Evolutionary conservation across 2,888 invertebrate genomes (phyloP).

Genomic region (Phasia obesa): DNA sequence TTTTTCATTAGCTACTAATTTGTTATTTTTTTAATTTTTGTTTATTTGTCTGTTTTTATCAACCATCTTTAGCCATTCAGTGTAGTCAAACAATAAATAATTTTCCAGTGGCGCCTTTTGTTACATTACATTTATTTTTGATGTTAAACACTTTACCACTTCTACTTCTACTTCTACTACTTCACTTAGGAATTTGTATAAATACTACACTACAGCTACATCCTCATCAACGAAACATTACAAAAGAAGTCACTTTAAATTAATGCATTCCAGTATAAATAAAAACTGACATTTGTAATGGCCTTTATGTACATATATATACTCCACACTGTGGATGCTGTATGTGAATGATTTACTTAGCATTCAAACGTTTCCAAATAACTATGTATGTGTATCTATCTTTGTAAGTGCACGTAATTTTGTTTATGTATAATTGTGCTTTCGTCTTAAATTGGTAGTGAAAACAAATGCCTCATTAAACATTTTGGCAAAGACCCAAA

Average conservation of each 20-base stretch:
- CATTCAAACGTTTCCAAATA: background rate
- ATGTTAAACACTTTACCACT: conserved; percentile 49
- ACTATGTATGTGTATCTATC: background rate
- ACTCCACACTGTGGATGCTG: background rate
- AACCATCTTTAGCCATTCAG: conserved; percentile 9
- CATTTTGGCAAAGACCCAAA: conserved; percentile 70
- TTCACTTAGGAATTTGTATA: background rate
- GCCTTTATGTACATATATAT: conserved; percentile 36
- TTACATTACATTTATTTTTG: conserved; percentile 67
- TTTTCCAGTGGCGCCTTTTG: conserved; percentile 67
- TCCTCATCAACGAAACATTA: conserved; percentile 26
- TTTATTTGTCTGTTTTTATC: conserved; percentile 14
- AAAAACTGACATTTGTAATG: conserved; percentile 70
- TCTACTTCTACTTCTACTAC: background rate
- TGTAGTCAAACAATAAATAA: conserved; percentile 39
- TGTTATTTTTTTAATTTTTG: background rate
- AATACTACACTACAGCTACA: conserved; percentile 8
- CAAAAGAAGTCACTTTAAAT: conserved; percentile 68
- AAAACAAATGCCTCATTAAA: conserved; percentile 72
- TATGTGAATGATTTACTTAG: conserved; percentile 37
- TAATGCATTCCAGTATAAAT: conserved; percentile 64
- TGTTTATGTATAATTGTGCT: conserved; percentile 24
- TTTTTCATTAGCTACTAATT: conserved; percentile 60
- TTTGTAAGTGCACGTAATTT: conserved; percentile 8
- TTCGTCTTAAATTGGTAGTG: conserved; percentile 65